Percentiles rank a stretch among this genome's conserved stretches.
Evolutionary conservation across 2,797 vertebrate species (phyloP).

Genomic region (Smutsia gigantea): DNA sequence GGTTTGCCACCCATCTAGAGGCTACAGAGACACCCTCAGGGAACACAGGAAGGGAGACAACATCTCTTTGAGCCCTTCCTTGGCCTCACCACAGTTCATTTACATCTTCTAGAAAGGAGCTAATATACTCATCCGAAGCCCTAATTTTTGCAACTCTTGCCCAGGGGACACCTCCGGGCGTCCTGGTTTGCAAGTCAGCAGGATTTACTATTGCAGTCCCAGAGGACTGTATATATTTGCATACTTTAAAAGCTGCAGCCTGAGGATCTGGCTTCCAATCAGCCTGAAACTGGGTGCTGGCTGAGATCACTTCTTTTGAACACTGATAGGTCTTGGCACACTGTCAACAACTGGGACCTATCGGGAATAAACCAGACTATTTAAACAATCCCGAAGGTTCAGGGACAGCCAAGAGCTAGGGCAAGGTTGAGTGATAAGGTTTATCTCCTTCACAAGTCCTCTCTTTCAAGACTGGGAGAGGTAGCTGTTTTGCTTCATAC

Average conservation of each 20-base stretch:
- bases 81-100: background rate
- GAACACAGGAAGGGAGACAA: background rate
- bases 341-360: background rate
- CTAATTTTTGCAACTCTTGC: background rate
- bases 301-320: background rate
- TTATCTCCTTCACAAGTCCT: background rate
- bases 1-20: background rate
- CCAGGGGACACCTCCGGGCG: background rate
- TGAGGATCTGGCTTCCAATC: background rate
- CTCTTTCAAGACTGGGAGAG: too few relatives aligned
- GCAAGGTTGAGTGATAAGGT: background rate
- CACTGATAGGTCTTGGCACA: background rate
- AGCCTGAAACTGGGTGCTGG: background rate
- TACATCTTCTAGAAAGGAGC: background rate
- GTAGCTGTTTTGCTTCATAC: too few relatives aligned
- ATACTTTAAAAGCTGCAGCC: background rate
- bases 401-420: background rate
- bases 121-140: background rate
- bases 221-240: background rate
- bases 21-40: background rate
- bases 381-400: background rate
- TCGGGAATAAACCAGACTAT: background rate
- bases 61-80: background rate
- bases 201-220: background rate
- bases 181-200: background rate